phyloP scores from a whole-genome alignment of 2,113 vertebrate genomes.

The Orcinus orca region DNA sequence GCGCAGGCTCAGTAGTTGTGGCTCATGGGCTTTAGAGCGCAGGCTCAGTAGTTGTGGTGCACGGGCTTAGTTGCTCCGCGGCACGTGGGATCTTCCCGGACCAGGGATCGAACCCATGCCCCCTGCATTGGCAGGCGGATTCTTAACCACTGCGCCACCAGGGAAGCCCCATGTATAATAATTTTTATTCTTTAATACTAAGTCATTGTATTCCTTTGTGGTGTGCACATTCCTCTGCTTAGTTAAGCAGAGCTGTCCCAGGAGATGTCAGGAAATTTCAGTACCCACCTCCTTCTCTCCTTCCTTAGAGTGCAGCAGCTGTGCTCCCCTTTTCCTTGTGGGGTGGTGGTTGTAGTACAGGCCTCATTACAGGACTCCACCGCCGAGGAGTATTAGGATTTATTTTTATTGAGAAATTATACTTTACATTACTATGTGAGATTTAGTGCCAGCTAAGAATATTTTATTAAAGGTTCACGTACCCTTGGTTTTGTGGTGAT shows the following conservation, averaged over 20 bases:
- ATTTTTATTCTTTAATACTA: not conserved
- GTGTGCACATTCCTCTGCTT: not conserved
- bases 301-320: not conserved
- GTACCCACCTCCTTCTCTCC: not conserved
- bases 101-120: too few species aligned
- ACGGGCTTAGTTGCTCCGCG: too few species aligned
- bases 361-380: not conserved
- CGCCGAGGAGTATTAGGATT: not conserved
- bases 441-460: not conserved
- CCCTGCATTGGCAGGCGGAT: too few species aligned
- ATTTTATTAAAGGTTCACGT: not conserved
- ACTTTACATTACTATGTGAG: not conserved
- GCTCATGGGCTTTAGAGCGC: too few species aligned
- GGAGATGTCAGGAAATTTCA: not conserved
- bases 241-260: not conserved
- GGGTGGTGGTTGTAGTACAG: not conserved
- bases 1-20: too few species aligned
- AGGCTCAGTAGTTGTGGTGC: too few species aligned
- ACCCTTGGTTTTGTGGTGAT: not conserved
- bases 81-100: too few species aligned
- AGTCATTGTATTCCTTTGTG: not conserved
- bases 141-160: too few species aligned
- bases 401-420: slow-evolving; percentile 32
- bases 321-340: not conserved
- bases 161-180: not conserved